Percentiles rank a stretch among this genome's conserved stretches.
phyloP scores from a whole-genome alignment of 2,113 vertebrate species.

The Megaleporinus macrocephalus region DNA sequence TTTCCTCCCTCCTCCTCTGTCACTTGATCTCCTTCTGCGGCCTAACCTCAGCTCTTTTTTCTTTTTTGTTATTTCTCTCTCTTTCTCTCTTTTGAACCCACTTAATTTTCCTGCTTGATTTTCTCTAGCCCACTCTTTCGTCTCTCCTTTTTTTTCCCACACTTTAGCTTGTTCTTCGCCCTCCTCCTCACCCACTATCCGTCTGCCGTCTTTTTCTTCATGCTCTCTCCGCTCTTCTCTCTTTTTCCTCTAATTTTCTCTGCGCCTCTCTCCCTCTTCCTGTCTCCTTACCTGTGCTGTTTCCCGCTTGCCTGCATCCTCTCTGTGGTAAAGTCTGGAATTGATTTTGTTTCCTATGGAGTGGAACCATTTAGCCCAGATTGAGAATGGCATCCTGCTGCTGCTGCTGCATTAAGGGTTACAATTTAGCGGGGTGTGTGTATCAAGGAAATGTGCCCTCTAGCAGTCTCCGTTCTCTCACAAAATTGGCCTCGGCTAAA shows the following conservation, averaged over 20 bases:
- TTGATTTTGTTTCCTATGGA: constrained; percentile 69
- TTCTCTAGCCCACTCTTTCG: constrained; percentile 12
- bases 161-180: background rate
- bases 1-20: constrained; percentile 11
- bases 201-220: background rate
- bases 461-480: constrained; percentile 19
- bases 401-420: constrained; percentile 48
- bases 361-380: constrained; percentile 65
- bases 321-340: constrained; percentile 60
- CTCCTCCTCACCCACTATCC: too few species aligned
- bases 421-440: constrained; percentile 36
- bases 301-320: constrained; percentile 52
- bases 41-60: background rate
- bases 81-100: background rate
- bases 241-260: background rate
- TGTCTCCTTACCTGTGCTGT: background rate
- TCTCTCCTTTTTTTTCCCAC: background rate
- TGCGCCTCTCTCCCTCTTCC: background rate
- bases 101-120: constrained; percentile 32
- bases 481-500: background rate
- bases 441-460: constrained; percentile 10
- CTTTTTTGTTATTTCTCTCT: too few species aligned
- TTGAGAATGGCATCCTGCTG: constrained; percentile 55
- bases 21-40: background rate
- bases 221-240: background rate